A percentile compares a stretch with the other conserved stretches of the same genome.
These are phyloP conservation scores for Anarsia innoxiella DNA, from an alignment of 2,888 invertebrate species.

Conservation along the genomic window DNA sequence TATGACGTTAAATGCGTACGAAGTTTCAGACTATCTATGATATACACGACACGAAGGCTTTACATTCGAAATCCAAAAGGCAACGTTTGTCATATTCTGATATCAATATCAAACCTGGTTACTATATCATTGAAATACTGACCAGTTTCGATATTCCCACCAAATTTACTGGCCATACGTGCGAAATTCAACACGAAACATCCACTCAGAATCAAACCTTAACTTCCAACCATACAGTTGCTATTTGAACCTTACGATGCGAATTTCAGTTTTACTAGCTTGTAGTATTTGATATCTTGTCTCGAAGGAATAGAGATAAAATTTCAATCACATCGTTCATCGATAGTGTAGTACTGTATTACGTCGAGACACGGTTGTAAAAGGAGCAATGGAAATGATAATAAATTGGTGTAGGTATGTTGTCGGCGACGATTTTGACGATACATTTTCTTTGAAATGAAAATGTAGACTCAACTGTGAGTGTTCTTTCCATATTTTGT, in stretches of 20 bases:
- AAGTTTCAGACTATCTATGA: no score
- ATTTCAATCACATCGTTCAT: constrained; percentile 22
- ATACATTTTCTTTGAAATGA: constrained; percentile 1
- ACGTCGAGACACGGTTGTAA: constrained; percentile 27
- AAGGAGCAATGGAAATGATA: constrained; percentile 29
- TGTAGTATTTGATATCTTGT: constrained; percentile 25
- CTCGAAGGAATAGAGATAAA: constrained; percentile 25
- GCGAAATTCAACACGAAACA: no score
- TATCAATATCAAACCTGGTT: constrained; percentile 38
- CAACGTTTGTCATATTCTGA: constrained; percentile 24
- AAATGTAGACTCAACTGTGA: no score
- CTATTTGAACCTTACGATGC: no score
- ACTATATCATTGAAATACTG: constrained; percentile 49
- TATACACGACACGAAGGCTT: no score
- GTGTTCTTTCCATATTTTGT: no score
- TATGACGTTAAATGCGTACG: no score
- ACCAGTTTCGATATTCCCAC: constrained; percentile 35
- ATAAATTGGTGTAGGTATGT: constrained; percentile 22
- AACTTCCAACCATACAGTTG: no score
- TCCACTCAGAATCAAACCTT: no score
- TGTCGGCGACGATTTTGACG: constrained; percentile 5
- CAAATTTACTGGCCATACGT: constrained; percentile 48
- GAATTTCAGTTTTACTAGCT: no score
- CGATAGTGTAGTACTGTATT: constrained; percentile 15
- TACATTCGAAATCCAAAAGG: background rate